These are phyloP conservation scores for Rugalucina vietnamica DNA, from an alignment of 2,888 invertebrate species.

Conservation along the genomic window DNA sequence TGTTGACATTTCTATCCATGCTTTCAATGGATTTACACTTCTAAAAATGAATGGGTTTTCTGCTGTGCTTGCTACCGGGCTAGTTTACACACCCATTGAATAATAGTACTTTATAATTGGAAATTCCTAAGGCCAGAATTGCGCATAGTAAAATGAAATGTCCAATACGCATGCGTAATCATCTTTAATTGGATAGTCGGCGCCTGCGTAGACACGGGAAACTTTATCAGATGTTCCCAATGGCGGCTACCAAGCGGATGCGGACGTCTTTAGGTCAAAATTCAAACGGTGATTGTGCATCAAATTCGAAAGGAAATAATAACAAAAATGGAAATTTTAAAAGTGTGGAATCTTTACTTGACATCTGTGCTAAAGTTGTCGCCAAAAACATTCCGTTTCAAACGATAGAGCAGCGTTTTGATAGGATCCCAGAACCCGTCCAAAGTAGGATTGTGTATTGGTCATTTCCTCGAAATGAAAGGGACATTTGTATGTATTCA, in stretches of 20 bases:
- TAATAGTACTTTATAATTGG: conserved; percentile 67
- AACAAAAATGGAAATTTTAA: conserved; percentile 72
- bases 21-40: conserved; percentile 33
- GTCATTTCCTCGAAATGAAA: conserved; percentile 94
- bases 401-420: conserved; percentile 93
- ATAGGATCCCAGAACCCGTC: conserved; percentile 94
- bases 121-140: conserved; percentile 71
- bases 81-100: conserved; percentile 71
- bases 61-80: conserved; percentile 56
- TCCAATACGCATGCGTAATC: conserved; percentile 73
- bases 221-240: conserved; percentile 78
- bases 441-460: conserved; percentile 94
- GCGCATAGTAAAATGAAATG: conserved; percentile 60
- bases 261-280: conserved; percentile 76
- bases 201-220: conserved; percentile 73
- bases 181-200: conserved; percentile 61
- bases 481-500: conserved; percentile 95
- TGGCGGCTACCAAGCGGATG: conserved; percentile 81
- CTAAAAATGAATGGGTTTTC: conserved; percentile 64
- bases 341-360: conserved; percentile 88
- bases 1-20: conserved; percentile 66
- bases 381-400: conserved; percentile 94
- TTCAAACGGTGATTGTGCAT: conserved; percentile 70
- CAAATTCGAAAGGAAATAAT: conserved; percentile 69
- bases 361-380: conserved; percentile 93